Evolutionary conservation across 2,888 invertebrate species (phyloP).

Genomic region (Melipona beecheii): DNA sequence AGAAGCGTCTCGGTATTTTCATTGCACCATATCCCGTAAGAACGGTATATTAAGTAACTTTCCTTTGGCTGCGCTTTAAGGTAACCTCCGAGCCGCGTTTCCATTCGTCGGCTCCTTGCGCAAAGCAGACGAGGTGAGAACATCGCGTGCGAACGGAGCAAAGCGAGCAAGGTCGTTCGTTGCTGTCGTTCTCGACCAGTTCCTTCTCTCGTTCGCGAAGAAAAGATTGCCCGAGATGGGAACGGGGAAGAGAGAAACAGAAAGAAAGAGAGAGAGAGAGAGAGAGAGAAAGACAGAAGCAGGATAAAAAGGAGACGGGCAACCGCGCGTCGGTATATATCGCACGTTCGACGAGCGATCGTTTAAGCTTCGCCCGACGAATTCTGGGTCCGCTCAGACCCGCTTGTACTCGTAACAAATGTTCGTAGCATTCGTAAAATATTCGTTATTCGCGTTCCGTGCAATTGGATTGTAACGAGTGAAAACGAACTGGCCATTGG

Average conservation of each 20-base stretch:
- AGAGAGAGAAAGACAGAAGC: conserved; percentile 2
- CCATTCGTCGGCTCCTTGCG: background rate
- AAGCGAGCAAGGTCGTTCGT: background rate
- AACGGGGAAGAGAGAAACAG: background rate
- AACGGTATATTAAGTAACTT: conserved; percentile 30
- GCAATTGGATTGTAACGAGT: too few species aligned
- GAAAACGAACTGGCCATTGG: too few species aligned
- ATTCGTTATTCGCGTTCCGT: too few species aligned
- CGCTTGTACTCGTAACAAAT: too few species aligned
- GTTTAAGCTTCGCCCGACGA: too few species aligned
- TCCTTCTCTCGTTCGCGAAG: background rate
- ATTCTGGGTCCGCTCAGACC: too few species aligned
- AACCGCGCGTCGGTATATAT: conserved; percentile 4
- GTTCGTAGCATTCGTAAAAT: too few species aligned
- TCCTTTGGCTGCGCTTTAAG: conserved; percentile 43
- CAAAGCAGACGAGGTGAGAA: background rate
- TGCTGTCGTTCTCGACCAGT: conserved; percentile 8
- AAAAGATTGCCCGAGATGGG: conserved; percentile 3
- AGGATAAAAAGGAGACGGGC: conserved; percentile 1
- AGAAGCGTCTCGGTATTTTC: conserved; percentile 16
- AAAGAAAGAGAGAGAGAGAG: conserved; percentile 1
- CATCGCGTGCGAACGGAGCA: background rate
- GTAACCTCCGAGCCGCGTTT: conserved; percentile 29
- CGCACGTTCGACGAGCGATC: conserved; percentile 10
- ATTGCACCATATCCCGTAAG: conserved; percentile 55